Conservation (phyloP, 2,113 vertebrate species). For the Tricholaema leucomelas region DNA sequence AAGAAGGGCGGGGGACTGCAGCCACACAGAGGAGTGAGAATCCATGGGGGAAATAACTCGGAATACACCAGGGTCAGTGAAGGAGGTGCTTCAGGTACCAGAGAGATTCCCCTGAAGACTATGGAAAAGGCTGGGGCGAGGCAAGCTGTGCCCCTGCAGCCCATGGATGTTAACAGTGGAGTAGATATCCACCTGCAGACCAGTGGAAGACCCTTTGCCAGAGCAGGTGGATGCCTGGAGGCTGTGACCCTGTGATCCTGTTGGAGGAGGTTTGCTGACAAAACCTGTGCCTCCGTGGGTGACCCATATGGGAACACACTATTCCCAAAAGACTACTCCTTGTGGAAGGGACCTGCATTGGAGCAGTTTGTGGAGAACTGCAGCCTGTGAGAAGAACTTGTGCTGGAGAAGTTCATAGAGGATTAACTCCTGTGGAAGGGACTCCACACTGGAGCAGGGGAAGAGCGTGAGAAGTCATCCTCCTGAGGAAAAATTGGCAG, state of each 20-base stretch:
- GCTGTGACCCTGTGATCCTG: background rate
- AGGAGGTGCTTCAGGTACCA: background rate
- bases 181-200: background rate
- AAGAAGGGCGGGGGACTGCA: too few relatives aligned
- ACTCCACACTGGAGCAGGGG: background rate
- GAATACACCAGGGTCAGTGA: background rate
- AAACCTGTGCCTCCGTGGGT: background rate
- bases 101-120: background rate
- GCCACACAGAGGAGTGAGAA: background rate
- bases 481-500: background rate
- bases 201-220: background rate
- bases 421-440: background rate
- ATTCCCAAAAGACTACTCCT: background rate
- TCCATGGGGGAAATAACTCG: background rate
- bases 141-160: background rate
- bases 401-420: background rate
- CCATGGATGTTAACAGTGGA: background rate
- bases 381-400: too few relatives aligned
- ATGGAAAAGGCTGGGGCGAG: background rate
- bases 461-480: background rate
- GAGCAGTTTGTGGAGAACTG: too few relatives aligned
- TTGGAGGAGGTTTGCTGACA: background rate
- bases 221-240: background rate
- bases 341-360: background rate
- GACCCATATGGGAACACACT: background rate